These are phyloP conservation scores for Fissipunctia ypsillon DNA, from an alignment of 2,888 invertebrate species.

Conservation along the genomic window DNA sequence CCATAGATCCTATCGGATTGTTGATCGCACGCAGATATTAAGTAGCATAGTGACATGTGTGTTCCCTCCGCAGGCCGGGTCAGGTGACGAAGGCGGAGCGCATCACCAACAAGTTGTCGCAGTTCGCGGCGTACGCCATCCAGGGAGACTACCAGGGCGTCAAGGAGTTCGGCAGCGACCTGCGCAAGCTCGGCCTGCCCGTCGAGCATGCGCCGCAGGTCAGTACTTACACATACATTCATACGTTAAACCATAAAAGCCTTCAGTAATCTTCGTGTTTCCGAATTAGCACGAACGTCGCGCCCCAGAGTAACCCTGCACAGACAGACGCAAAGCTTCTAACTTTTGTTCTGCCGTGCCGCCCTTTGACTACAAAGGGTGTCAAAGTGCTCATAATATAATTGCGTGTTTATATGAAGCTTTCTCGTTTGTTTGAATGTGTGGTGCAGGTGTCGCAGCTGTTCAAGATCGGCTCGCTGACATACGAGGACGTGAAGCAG, in stretches of 20 bases:
- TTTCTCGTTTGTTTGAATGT: background rate
- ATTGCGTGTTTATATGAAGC: background rate
- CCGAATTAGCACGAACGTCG: background rate
- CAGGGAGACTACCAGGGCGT: slow-evolving; percentile 98
- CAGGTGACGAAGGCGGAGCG: slow-evolving; percentile 98
- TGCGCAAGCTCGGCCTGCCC: slow-evolving; percentile 97
- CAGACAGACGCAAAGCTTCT: background rate
- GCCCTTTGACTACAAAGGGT: background rate
- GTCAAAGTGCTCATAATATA: no score
- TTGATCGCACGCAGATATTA: background rate
- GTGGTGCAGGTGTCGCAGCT: slow-evolving; percentile 95
- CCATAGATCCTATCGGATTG: background rate
- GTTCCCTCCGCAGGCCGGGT: slow-evolving; percentile 92
- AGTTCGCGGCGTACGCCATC: slow-evolving; percentile 98
- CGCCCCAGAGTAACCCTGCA: background rate
- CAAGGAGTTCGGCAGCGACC: slow-evolving; percentile 97
- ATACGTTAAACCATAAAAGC: background rate
- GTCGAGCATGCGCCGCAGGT: slow-evolving; percentile 99
- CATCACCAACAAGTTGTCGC: slow-evolving; percentile 96
- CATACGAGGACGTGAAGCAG: slow-evolving; percentile 96
- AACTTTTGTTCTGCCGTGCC: no score
- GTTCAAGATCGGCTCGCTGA: slow-evolving; percentile 98
- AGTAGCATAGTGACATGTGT: background rate
- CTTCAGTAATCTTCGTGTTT: background rate
- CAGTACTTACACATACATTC: background rate